phyloP scores from a whole-genome alignment of 2,113 vertebrate genomes.

The Sebastes fasciatus region DNA sequence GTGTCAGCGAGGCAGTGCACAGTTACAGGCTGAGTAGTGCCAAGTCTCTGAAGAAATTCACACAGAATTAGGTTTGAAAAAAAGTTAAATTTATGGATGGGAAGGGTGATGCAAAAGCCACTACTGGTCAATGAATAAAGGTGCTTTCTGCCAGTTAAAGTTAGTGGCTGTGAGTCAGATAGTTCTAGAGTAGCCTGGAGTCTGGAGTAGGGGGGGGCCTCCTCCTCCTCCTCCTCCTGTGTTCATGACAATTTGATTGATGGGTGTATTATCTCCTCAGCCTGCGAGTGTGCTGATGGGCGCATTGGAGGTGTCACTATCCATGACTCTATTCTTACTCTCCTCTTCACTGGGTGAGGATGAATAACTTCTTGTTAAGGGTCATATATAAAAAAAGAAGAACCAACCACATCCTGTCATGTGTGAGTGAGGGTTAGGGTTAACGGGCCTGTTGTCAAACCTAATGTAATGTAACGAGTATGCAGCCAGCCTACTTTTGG shows the following conservation, averaged over 20 bases:
- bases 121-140: constrained; percentile 27
- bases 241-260: constrained; percentile 45
- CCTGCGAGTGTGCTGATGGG: constrained; percentile 23
- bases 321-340: constrained; percentile 35
- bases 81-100: constrained; percentile 6
- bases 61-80: constrained; percentile 44
- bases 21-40: constrained; percentile 51
- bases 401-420: neutral
- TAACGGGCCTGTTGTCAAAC: constrained; percentile 13
- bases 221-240: neutral
- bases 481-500: neutral
- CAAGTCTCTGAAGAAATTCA: constrained; percentile 68
- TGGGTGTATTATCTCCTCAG: constrained; percentile 59
- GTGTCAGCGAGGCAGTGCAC: constrained; percentile 68
- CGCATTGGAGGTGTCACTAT: constrained; percentile 33
- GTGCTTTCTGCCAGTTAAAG: constrained; percentile 21
- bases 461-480: constrained; percentile 1
- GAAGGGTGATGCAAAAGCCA: constrained; percentile 32
- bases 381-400: neutral
- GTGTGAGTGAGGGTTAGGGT: constrained; percentile 7
- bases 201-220: neutral
- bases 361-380: constrained; percentile 23
- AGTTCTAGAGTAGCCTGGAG: constrained; percentile 37
- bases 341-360: neutral
- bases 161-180: constrained; percentile 19